Evolutionary conservation across 2,888 invertebrate species (phyloP), one percentile per base, ranked within the genome.

Genomic region (Chymomyza amoena): DNA sequence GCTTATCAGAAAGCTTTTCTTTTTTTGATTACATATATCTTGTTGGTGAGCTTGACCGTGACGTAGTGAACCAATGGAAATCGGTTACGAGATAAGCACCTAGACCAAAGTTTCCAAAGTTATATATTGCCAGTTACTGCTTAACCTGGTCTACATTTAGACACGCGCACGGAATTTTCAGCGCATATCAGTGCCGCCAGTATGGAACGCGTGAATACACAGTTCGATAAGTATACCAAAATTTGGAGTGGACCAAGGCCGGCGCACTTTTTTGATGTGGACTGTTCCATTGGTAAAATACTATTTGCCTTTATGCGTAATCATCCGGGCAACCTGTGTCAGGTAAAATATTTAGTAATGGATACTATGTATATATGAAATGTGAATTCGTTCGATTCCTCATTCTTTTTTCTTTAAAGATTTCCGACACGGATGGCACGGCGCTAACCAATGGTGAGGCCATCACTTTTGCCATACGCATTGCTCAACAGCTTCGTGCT

Each of bases 181-280:
- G 7, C 3, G 59, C 59, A 32, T 59, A 54, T 54, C 54, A 18
- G 39, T 75, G 39, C 18, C 15, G 67, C 59, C 65, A 81, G 68
- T 72, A 90, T 90, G 89, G 87, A 89, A 66, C 74, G 75, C 72
- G 73, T 78, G 56, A 77, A 73, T 71, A 89, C 84, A 64, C 84
- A 84, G 68, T 90, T 88, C 74, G 90, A 90, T 82, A 90, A 89
- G 77, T 90, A 90, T 65, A 90, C 84, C 39, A 90, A 90, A 84
- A 76, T 89, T 68, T 90, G 90, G 90, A 90, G 87, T 74, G 90
- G 90, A 61, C 89, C 90, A 70, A 89, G 87, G 75, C 83, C 89
- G 70, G 76, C 80, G 60, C 81, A 81, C 64, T 90, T 90, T 69
- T 90, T 90, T 70, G 89, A 90, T 77, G 79, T 73, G 39, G 90